These are phyloP conservation scores for Sebastes alutus DNA, from an alignment of 2,797 vertebrate species.

Conservation along the genomic window DNA sequence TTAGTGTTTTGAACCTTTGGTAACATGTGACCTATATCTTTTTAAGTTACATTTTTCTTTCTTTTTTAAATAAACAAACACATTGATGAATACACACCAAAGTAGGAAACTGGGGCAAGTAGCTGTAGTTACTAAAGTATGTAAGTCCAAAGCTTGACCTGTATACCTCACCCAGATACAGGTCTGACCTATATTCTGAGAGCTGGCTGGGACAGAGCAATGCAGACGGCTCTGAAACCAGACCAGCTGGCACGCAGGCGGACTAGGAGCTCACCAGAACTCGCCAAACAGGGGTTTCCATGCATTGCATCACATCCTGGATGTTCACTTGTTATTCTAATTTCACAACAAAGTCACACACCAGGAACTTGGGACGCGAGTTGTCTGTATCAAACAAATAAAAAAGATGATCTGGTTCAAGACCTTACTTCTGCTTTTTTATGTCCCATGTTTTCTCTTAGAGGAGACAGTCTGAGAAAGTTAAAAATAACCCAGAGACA, in stretches of 20 bases:
- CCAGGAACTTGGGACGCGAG: background rate
- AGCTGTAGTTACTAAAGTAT: background rate
- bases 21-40: background rate
- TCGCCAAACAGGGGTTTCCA: slow-evolving; percentile 67
- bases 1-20: background rate
- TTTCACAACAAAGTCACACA: slow-evolving; percentile 43
- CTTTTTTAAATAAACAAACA: background rate
- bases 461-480: slow-evolving; percentile 16
- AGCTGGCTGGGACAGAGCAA: slow-evolving; percentile 51
- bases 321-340: slow-evolving; percentile 46
- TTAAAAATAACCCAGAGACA: slow-evolving; percentile 66
- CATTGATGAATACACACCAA: background rate
- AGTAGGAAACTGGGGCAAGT: background rate
- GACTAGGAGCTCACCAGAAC: slow-evolving; percentile 44
- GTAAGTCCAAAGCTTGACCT: slow-evolving; percentile 30
- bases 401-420: background rate
- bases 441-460: background rate
- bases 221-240: slow-evolving; percentile 52
- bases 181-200: slow-evolving; percentile 78
- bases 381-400: background rate
- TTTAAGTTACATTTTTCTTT: background rate
- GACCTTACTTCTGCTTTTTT: slow-evolving; percentile 13
- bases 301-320: slow-evolving; percentile 72
- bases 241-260: slow-evolving; percentile 66
- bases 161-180: slow-evolving; percentile 63